phyloP scores from a whole-genome alignment of 2,888 invertebrate species.

The Exocentrus adspersus region DNA sequence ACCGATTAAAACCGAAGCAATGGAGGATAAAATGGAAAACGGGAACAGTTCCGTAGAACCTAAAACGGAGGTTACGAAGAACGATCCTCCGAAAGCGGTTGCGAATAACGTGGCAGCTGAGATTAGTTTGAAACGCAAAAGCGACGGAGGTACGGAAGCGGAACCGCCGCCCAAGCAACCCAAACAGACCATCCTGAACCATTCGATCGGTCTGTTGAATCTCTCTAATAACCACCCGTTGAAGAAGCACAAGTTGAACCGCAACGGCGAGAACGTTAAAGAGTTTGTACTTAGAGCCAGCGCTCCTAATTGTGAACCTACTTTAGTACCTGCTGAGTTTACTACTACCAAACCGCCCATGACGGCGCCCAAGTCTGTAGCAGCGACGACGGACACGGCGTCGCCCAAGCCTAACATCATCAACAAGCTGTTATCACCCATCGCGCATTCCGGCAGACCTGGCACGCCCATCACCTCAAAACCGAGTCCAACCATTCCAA shows the following conservation, averaged over 20 bases:
- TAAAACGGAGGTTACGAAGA: too few relatives aligned
- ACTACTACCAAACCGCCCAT: neutral
- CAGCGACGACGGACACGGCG: slow-evolving; percentile 1
- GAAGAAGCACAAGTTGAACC: slow-evolving; percentile 53
- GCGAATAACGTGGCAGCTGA: slow-evolving; percentile 21
- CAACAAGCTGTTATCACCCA: slow-evolving; percentile 29
- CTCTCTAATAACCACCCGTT: slow-evolving; percentile 60
- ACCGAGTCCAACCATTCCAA: slow-evolving; percentile 16
- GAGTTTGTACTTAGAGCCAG: slow-evolving; percentile 11
- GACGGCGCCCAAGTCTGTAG: neutral
- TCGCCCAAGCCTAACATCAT: slow-evolving; percentile 38
- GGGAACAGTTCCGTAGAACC: too few relatives aligned
- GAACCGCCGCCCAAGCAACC: slow-evolving; percentile 52
- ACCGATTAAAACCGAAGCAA: slow-evolving; percentile 3
- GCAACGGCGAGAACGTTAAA: slow-evolving; percentile 45
- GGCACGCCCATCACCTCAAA: slow-evolving; percentile 32
- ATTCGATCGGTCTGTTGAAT: slow-evolving; percentile 56
- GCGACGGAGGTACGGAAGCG: slow-evolving; percentile 33
- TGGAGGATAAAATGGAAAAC: neutral
- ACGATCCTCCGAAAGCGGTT: neutral
- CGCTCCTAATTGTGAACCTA: slow-evolving; percentile 15
- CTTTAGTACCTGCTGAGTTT: neutral
- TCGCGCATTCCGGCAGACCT: slow-evolving; percentile 20
- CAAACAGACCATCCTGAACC: slow-evolving; percentile 56
- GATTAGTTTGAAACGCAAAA: slow-evolving; percentile 45